Conservation (phyloP, 1,140 invertebrate species). For the Lethocerus indicus region DNA sequence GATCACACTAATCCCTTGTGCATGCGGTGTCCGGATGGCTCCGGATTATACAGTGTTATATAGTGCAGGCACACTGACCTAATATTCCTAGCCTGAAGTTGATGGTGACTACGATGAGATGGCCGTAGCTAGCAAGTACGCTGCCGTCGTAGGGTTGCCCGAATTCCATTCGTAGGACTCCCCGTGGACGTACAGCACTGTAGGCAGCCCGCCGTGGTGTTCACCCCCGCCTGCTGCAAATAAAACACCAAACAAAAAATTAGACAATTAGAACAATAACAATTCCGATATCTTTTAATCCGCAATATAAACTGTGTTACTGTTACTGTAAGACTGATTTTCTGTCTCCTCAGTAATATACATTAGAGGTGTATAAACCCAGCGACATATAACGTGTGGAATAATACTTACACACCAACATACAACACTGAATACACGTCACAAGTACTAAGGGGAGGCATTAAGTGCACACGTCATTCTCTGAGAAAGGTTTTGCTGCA, state of each 20-base stretch:
- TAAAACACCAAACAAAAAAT: neutral
- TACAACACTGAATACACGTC: too few relatives aligned
- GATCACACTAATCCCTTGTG: too few relatives aligned
- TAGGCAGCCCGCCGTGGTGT: constrained; percentile 34
- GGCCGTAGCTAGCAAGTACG: constrained; percentile 72
- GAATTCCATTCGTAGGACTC: constrained; percentile 90
- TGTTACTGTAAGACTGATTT: too few relatives aligned
- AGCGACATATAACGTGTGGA: too few relatives aligned
- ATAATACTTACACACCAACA: too few relatives aligned
- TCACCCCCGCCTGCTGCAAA: constrained; percentile 12
- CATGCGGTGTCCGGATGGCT: too few relatives aligned
- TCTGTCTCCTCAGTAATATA: too few relatives aligned
- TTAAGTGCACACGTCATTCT: too few relatives aligned
- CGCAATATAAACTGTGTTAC: neutral
- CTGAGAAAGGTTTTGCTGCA: too few relatives aligned
- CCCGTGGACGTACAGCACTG: constrained; percentile 82
- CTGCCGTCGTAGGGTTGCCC: constrained; percentile 90
- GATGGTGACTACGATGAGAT: constrained; percentile 89
- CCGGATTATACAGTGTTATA: too few relatives aligned
- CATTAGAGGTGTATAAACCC: too few relatives aligned
- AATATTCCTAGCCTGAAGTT: constrained; percentile 94
- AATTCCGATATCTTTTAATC: neutral
- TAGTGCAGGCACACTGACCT: constrained; percentile 66
- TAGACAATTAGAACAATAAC: neutral
- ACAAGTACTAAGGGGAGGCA: too few relatives aligned